Evolutionary conservation across 2,113 vertebrate species (phyloP).

Genomic region (human): DNA sequence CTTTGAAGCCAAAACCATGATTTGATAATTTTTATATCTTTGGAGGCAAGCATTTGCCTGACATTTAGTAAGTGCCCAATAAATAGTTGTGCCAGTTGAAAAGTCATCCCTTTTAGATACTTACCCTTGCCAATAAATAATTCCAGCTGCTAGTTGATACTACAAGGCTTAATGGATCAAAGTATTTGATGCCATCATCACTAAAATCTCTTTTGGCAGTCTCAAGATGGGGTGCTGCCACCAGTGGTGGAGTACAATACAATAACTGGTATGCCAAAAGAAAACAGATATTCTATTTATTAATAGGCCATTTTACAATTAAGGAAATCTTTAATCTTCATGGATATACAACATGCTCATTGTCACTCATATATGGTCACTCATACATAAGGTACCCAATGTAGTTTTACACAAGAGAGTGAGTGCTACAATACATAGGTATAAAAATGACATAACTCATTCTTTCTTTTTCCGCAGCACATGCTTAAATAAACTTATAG

Average conservation of each 20-base stretch:
- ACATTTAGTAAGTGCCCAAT: background rate
- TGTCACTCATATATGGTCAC: background rate
- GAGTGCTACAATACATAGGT: background rate
- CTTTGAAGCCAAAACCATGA: background rate
- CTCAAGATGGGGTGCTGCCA: background rate
- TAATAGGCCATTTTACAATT: background rate
- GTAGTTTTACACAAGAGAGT: background rate
- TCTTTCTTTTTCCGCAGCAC: background rate
- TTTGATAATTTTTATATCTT: background rate
- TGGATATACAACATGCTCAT: background rate
- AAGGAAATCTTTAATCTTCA: background rate
- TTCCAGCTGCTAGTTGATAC: background rate
- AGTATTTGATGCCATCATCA: background rate
- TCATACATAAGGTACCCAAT: background rate
- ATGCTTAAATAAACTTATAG: background rate
- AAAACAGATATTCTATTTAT: background rate
- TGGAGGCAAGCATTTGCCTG: background rate
- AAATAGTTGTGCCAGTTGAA: background rate
- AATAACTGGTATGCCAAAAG: background rate
- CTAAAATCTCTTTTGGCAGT: background rate
- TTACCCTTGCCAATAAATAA: background rate
- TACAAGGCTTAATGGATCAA: background rate
- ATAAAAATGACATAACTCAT: constrained; percentile 12
- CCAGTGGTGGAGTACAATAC: background rate
- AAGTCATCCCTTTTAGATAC: background rate